Conservation (phyloP, 2,113 vertebrate genomes). For the Isurus oxyrinchus region DNA sequence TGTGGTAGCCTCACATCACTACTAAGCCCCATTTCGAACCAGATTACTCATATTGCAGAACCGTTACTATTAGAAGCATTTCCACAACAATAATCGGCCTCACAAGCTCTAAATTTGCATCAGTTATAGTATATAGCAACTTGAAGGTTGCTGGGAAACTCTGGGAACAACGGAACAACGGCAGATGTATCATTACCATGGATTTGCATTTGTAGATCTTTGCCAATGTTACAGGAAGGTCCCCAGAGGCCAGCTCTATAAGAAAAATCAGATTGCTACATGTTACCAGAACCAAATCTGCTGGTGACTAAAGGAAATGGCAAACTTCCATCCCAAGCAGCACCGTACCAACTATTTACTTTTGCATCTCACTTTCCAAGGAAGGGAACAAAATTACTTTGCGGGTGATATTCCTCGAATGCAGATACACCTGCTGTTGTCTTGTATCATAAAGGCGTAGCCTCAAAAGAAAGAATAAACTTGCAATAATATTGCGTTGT, state of each 20-base stretch:
- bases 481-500: background rate
- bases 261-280: background rate
- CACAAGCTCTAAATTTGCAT: background rate
- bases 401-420: background rate
- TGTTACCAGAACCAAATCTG: background rate
- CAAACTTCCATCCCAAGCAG: background rate
- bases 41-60: background rate
- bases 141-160: background rate
- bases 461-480: background rate
- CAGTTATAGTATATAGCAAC: background rate
- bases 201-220: background rate
- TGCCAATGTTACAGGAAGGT: background rate
- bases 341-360: background rate
- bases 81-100: background rate
- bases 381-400: background rate
- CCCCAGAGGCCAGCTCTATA: background rate
- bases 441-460: background rate
- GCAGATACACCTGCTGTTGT: background rate
- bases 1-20: constrained; percentile 36
- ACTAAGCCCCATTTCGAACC: constrained; percentile 16
- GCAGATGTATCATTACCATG: background rate
- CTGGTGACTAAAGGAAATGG: background rate
- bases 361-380: background rate
- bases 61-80: background rate
- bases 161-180: background rate